Evolutionary conservation across 1,140 invertebrate genomes (phyloP).

Genomic region (Brachionus koreanus): DNA sequence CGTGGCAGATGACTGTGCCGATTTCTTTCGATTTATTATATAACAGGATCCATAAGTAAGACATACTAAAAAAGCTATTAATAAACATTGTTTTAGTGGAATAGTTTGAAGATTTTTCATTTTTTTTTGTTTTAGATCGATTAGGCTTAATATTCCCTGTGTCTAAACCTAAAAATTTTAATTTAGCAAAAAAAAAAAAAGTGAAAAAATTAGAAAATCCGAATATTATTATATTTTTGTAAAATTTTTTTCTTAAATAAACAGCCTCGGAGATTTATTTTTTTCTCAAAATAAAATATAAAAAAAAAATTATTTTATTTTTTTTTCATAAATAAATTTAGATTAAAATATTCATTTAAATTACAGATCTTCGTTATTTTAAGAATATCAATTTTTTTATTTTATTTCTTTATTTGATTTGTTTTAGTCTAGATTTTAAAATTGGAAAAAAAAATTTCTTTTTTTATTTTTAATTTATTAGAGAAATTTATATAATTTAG

Average conservation of each 20-base stretch:
- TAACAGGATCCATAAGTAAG: neutral
- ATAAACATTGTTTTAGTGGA: neutral
- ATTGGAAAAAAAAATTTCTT: no score
- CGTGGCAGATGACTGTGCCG: neutral
- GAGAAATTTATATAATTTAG: no score
- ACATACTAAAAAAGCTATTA: slow-evolving; percentile 4
- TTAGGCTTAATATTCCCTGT: neutral
- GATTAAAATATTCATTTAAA: neutral
- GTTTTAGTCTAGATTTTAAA: no score
- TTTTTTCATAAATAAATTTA: neutral
- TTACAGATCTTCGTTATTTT: neutral
- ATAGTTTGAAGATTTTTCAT: neutral
- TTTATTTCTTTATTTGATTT: no score
- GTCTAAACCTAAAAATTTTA: neutral
- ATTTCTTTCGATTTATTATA: neutral
- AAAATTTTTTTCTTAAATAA: neutral
- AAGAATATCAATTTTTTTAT: neutral
- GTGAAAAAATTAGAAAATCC: neutral
- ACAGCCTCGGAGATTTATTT: neutral
- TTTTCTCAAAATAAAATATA: neutral
- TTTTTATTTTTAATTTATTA: no score
- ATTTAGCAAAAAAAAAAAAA: neutral
- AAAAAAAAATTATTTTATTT: neutral
- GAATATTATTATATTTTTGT: no score
- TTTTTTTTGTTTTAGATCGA: neutral